Evolutionary conservation across 2,113 vertebrate species (phyloP).

Genomic region (Echinops telfairi): DNA sequence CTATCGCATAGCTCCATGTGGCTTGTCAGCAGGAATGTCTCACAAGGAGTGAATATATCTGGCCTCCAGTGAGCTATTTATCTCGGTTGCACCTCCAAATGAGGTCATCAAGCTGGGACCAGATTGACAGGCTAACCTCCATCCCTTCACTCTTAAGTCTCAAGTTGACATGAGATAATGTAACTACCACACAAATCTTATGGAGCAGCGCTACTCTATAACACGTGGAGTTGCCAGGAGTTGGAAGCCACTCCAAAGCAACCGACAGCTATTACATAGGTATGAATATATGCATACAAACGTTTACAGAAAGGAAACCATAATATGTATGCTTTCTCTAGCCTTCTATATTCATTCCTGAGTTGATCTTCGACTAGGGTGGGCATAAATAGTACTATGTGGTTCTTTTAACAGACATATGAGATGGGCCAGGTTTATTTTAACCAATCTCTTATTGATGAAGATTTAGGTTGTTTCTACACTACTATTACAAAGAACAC

Average conservation of each 20-base stretch:
- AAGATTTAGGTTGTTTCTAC: constrained; percentile 24
- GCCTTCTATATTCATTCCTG: background rate
- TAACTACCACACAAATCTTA: background rate
- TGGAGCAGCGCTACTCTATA: background rate
- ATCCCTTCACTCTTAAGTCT: too few relatives aligned
- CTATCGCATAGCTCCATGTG: too few relatives aligned
- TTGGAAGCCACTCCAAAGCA: background rate
- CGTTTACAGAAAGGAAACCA: background rate
- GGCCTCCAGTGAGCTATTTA: too few relatives aligned
- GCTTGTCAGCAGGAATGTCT: too few relatives aligned
- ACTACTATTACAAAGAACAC: constrained; percentile 17
- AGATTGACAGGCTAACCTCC: too few relatives aligned
- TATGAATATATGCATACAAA: background rate
- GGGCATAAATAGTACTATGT: background rate
- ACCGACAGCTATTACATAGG: background rate
- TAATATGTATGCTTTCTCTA: background rate
- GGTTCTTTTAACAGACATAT: background rate
- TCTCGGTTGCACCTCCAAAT: too few relatives aligned
- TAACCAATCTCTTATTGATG: background rate
- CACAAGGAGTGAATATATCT: too few relatives aligned
- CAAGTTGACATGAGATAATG: background rate
- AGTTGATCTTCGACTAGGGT: background rate
- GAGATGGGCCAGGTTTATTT: background rate
- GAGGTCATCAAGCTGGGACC: too few relatives aligned
- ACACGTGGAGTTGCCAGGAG: background rate